phyloP scores from a whole-genome alignment of 2,888 invertebrate species.

The Eledona agricola region DNA sequence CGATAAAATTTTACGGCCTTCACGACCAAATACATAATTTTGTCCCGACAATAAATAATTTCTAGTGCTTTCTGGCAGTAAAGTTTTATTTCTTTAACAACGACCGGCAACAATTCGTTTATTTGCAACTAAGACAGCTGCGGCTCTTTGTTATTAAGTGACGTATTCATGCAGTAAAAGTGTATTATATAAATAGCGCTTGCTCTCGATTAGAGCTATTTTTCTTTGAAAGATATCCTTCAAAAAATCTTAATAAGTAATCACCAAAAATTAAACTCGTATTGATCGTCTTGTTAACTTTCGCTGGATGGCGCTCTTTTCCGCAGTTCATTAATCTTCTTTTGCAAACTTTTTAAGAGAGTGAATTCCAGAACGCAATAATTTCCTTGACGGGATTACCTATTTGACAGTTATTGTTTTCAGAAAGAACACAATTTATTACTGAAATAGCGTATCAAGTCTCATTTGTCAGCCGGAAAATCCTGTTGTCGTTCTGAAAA shows the following conservation, averaged over 20 bases:
- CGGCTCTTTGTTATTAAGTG: background rate
- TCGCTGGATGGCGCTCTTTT: constrained; percentile 4
- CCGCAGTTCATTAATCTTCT: constrained; percentile 24
- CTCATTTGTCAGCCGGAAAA: constrained; percentile 38
- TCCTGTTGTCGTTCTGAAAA: constrained; percentile 35
- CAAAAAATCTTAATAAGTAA: constrained; percentile 32
- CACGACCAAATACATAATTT: constrained; percentile 11
- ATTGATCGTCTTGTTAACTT: constrained; percentile 20
- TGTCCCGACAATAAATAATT: constrained; percentile 7
- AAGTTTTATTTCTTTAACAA: constrained; percentile 8
- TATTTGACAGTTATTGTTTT: constrained; percentile 20
- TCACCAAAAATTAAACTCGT: constrained; percentile 23
- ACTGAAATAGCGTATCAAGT: constrained; percentile 32
- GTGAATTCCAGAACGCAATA: too few relatives aligned
- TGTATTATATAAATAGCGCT: constrained; percentile 13
- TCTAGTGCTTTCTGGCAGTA: constrained; percentile 2
- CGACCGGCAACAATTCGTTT: background rate
- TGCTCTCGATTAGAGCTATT: too few relatives aligned
- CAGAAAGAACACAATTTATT: constrained; percentile 24
- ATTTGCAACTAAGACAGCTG: constrained; percentile 4
- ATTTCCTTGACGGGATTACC: constrained; percentile 1
- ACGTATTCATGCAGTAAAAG: constrained; percentile 5
- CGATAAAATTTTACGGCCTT: constrained; percentile 15
- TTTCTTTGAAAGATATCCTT: too few relatives aligned
- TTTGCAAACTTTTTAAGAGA: too few relatives aligned